These are phyloP conservation scores for Trochalopteron elliotii DNA, from an alignment of 2,113 vertebrate genomes.

Conservation along the genomic window DNA sequence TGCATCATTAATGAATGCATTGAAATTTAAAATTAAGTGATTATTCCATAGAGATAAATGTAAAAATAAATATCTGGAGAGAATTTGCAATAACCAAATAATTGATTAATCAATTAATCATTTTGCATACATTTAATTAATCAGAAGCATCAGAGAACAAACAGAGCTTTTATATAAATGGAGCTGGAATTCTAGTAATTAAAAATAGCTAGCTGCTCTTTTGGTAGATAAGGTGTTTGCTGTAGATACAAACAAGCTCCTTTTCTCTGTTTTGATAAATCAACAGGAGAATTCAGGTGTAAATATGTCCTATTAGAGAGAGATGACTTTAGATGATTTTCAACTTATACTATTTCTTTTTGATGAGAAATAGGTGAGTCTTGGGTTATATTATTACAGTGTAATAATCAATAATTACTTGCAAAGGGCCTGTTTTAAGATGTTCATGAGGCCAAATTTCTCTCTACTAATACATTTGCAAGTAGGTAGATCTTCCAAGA, in stretches of 20 bases:
- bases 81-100: conserved; percentile 10
- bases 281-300: neutral
- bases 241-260: neutral
- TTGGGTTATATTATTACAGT: neutral
- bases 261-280: neutral
- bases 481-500: neutral
- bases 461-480: neutral
- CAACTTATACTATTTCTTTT: neutral
- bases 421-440: neutral
- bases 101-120: conserved; percentile 54
- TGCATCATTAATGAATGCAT: neutral
- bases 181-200: neutral
- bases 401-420: neutral
- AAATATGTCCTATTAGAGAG: neutral
- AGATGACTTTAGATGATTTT: neutral
- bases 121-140: conserved; percentile 36
- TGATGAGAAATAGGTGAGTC: neutral
- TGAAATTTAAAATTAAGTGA: conserved; percentile 14
- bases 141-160: conserved; percentile 1
- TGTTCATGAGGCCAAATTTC: neutral
- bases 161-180: neutral
- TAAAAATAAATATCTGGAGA: neutral
- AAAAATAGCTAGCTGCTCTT: conserved; percentile 28
- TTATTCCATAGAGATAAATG: neutral
- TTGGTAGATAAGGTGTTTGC: neutral